These are phyloP conservation scores for Ridgeia piscesae DNA, from an alignment of 1,140 invertebrate species.

Conservation along the genomic window DNA sequence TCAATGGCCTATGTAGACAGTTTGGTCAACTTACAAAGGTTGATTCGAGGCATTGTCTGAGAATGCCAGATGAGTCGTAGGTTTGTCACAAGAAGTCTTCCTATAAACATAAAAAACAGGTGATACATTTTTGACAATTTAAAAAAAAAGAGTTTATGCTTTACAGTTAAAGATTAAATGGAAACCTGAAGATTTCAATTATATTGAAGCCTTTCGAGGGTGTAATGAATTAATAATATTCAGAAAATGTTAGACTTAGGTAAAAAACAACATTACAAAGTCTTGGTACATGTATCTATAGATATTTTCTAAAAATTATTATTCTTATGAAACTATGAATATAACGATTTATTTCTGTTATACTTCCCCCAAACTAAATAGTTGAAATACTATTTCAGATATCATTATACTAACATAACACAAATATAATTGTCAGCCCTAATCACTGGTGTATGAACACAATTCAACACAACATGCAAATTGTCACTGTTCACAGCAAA, in stretches of 20 bases:
- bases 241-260: not conserved
- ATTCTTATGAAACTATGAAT: too few species aligned
- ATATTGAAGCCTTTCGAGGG: not conserved
- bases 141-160: too few species aligned
- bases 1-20: not conserved
- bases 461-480: too few species aligned
- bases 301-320: not conserved
- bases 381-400: too few species aligned
- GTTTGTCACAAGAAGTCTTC: slow-evolving; percentile 84
- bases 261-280: too few species aligned
- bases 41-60: slow-evolving; percentile 79
- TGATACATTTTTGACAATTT: too few species aligned
- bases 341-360: too few species aligned
- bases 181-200: not conserved
- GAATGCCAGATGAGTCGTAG: slow-evolving; percentile 92
- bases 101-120: slow-evolving; percentile 33
- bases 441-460: too few species aligned
- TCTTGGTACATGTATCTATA: not conserved
- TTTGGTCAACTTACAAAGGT: slow-evolving; percentile 74
- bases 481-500: too few species aligned
- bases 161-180: not conserved
- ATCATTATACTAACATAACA: too few species aligned
- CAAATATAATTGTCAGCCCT: too few species aligned
- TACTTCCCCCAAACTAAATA: too few species aligned
- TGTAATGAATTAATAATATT: not conserved